These are phyloP conservation scores for Metallyticus violacea DNA, from an alignment of 2,888 invertebrate genomes.

Conservation along the genomic window DNA sequence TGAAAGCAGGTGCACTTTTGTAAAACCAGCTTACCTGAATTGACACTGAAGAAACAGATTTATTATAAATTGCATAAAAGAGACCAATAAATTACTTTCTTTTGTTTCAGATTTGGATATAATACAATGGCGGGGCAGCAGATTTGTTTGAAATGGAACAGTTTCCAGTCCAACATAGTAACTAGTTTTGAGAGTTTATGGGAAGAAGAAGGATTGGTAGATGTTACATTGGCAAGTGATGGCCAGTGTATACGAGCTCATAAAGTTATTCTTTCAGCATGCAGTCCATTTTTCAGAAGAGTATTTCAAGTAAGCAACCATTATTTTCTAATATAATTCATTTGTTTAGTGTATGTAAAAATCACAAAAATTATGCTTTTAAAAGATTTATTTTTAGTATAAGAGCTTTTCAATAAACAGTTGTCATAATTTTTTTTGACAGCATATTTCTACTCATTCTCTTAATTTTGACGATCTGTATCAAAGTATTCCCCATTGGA, in stretches of 20 bases:
- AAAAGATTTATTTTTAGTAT: no score
- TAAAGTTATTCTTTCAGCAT: conserved; percentile 66
- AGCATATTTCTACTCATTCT: no score
- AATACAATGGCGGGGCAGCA: conserved; percentile 44
- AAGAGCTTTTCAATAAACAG: no score
- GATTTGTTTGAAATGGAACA: conserved; percentile 69
- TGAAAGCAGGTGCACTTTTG: no score
- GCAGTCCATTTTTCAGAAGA: conserved; percentile 63
- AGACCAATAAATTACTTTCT: not conserved
- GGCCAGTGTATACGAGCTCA: conserved; percentile 65
- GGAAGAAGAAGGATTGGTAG: conserved; percentile 63
- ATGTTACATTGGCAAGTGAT: conserved; percentile 65
- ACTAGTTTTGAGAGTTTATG: conserved; percentile 61
- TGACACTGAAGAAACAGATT: no score
- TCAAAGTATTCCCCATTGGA: no score
- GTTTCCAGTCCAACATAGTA: conserved; percentile 62
- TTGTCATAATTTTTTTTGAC: no score
- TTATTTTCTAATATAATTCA: not conserved
- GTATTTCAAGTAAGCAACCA: conserved; percentile 56
- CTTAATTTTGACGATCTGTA: no score
- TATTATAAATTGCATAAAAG: no score
- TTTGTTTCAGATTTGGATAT: not conserved
- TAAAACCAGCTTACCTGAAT: no score
- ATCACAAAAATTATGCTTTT: no score
- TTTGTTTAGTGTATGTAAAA: no score